phyloP scores from a whole-genome alignment of 2,113 vertebrate species.

The Synchiropus splendidus region DNA sequence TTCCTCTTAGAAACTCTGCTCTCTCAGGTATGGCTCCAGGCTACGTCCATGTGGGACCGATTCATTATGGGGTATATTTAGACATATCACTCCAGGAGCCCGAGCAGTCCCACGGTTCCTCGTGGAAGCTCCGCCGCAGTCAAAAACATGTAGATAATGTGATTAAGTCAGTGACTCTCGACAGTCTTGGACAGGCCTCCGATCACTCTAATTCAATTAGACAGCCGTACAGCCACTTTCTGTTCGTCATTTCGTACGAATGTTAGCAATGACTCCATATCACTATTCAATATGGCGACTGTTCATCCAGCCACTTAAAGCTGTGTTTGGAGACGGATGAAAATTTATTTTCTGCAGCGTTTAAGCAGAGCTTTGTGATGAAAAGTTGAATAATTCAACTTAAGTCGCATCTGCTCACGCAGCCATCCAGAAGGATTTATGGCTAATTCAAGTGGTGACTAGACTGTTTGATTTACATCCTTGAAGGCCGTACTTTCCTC shows the following conservation, averaged over 20 bases:
- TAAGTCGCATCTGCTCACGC: constrained; percentile 84
- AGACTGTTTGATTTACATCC: constrained; percentile 80
- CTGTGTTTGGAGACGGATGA: too few relatives aligned
- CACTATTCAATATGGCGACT: constrained; percentile 61
- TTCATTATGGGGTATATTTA: constrained; percentile 61
- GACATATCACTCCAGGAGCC: constrained; percentile 45
- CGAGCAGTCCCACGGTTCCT: constrained; percentile 33
- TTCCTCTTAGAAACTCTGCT: constrained; percentile 34
- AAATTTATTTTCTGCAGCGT: too few relatives aligned
- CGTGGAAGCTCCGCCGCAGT: constrained; percentile 23
- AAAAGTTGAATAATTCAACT: constrained; percentile 76
- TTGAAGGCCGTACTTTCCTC: constrained; percentile 39
- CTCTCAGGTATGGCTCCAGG: constrained; percentile 45
- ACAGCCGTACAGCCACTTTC: constrained; percentile 40
- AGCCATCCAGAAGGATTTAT: constrained; percentile 85
- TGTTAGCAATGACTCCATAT: too few relatives aligned
- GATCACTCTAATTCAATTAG: constrained; percentile 84
- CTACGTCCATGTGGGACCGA: constrained; percentile 43
- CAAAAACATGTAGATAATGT: constrained; percentile 37
- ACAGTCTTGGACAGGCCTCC: constrained; percentile 34
- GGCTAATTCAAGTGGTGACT: constrained; percentile 84
- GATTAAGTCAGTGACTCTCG: constrained; percentile 30
- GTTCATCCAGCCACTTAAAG: constrained; percentile 71
- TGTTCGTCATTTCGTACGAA: too few relatives aligned
- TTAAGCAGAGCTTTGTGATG: too few relatives aligned